Evolutionary conservation across 2,797 vertebrate species (phyloP).

Genomic region (Phrynocephalus forsythii): DNA sequence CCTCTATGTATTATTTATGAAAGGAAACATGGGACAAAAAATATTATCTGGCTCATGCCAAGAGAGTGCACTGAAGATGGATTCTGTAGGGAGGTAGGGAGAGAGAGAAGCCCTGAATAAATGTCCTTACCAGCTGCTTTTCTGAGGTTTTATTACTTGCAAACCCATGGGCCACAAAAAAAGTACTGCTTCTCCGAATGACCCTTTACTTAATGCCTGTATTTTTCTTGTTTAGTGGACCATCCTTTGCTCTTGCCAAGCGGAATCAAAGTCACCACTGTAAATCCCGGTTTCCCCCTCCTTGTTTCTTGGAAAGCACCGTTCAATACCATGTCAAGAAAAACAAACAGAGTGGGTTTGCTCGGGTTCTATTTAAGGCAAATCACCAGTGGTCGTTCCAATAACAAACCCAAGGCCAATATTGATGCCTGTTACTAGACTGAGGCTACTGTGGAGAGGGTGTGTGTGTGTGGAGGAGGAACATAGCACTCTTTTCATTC

Average conservation of each 20-base stretch:
- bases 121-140: constrained; percentile 28
- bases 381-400: constrained; percentile 64
- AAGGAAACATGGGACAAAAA: constrained; percentile 21
- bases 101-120: not conserved
- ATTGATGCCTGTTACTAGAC: constrained; percentile 56
- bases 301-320: constrained; percentile 81
- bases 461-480: not conserved
- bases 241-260: constrained; percentile 58
- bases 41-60: constrained; percentile 36
- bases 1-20: not conserved
- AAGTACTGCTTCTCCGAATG: constrained; percentile 38
- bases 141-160: constrained; percentile 37
- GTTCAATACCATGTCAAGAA: constrained; percentile 76
- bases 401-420: constrained; percentile 50
- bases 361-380: constrained; percentile 75
- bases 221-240: constrained; percentile 61
- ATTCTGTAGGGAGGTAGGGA: not conserved
- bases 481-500: not conserved
- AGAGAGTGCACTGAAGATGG: constrained; percentile 15
- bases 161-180: constrained; percentile 34
- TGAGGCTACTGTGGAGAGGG: constrained; percentile 6
- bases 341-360: constrained; percentile 76
- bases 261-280: constrained; percentile 71
- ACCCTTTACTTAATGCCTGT: constrained; percentile 51
- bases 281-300: constrained; percentile 47